phyloP scores from a whole-genome alignment of 2,113 vertebrate genomes.

The Aramus guarauna region DNA sequence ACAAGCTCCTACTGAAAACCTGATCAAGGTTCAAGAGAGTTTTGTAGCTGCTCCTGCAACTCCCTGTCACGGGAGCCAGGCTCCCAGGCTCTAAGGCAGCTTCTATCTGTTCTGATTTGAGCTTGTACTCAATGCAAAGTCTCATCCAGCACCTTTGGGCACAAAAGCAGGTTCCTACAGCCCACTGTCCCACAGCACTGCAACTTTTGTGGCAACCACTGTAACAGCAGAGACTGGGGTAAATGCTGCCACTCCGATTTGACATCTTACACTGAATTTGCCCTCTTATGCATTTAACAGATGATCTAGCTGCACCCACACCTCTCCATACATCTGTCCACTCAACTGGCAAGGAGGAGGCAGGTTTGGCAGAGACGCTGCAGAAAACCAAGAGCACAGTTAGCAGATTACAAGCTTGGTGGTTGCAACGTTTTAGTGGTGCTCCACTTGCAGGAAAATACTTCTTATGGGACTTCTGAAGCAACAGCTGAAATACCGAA shows the following conservation, averaged over 20 bases:
- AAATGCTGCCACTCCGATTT: background rate
- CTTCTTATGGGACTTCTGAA: background rate
- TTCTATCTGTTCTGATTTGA: accelerated
- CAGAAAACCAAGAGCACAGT: background rate
- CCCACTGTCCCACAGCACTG: background rate
- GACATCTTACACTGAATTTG: background rate
- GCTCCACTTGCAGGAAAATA: background rate
- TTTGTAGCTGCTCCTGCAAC: accelerated
- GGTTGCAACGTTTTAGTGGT: background rate
- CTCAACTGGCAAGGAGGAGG: background rate
- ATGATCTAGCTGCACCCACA: background rate
- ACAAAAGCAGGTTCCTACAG: background rate
- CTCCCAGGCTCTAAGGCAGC: background rate
- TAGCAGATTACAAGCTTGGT: background rate
- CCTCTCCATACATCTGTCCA: background rate
- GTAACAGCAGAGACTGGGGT: accelerated
- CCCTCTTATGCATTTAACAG: background rate
- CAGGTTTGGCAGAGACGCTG: background rate
- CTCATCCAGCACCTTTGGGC: background rate
- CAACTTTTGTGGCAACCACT: background rate
- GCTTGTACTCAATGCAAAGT: background rate
- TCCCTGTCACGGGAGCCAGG: background rate
- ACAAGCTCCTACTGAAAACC: background rate
- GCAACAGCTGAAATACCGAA: background rate
- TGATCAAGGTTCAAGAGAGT: background rate